phyloP scores from a whole-genome alignment of 2,888 invertebrate genomes.

The Willowsia nigromaculata region DNA sequence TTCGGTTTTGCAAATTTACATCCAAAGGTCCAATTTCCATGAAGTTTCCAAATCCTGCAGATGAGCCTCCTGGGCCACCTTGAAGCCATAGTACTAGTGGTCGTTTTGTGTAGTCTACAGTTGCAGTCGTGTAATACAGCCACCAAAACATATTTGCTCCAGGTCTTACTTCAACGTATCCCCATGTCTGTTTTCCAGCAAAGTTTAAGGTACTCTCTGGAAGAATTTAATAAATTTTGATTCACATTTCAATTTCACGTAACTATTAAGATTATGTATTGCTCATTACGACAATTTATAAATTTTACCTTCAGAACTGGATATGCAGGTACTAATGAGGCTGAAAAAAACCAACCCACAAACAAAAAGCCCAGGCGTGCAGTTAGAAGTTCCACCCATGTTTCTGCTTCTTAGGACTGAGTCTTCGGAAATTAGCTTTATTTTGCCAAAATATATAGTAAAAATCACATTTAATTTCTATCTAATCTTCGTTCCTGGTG shows the following conservation, averaged over 20 bases:
- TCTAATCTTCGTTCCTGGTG: too few relatives aligned
- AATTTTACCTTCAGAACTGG: constrained; percentile 28
- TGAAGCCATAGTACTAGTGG: constrained; percentile 94
- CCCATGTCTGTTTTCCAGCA: constrained; percentile 86
- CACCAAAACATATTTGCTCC: constrained; percentile 93
- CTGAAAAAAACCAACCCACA: background rate
- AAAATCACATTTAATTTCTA: too few relatives aligned
- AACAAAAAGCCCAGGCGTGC: background rate
- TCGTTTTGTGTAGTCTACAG: constrained; percentile 83
- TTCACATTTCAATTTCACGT: too few relatives aligned
- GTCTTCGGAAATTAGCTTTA: too few relatives aligned
- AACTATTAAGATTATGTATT: too few relatives aligned
- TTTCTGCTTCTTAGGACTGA: too few relatives aligned
- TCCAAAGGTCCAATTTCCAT: constrained; percentile 90
- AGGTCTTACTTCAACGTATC: constrained; percentile 86
- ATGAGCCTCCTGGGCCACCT: constrained; percentile 92
- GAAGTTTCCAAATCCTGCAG: constrained; percentile 93
- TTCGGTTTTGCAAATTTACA: constrained; percentile 85
- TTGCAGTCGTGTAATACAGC: constrained; percentile 87
- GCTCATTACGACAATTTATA: too few relatives aligned
- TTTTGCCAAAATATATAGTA: too few relatives aligned
- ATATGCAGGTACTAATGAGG: background rate
- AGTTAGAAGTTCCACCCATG: background rate
- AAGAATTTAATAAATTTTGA: background rate
- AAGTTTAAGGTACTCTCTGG: constrained; percentile 54